Evolutionary conservation across 2,888 invertebrate species (phyloP), one percentile per base, ranked within the genome.

Genomic region (Thymelicus lineola): DNA sequence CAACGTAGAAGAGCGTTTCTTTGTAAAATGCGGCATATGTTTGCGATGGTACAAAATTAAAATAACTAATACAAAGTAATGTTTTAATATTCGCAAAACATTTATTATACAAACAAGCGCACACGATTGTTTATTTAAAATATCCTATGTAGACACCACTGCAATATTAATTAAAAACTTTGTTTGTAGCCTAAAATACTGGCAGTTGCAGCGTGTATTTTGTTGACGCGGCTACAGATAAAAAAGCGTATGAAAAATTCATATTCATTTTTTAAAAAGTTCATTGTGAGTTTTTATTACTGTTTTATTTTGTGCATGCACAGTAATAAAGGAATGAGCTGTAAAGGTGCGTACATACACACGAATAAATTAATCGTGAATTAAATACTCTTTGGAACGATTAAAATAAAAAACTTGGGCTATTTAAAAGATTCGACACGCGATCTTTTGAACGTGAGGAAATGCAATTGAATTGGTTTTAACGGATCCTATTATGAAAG

Each of bases 101-200:
- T 42, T 42, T 10, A 42, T 42, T 42, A 42, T 7, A 28, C 12
- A 5, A 14, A 28, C 55, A 55, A 55, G 15, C 57, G 35, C 35
- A 28, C 15, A 15, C 2, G 35, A 55, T 55, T 35, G 55, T 35
- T 55, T 55, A 55, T 55, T 55, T 55, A 46, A 58, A 66, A 66
- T 38, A 60, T 20, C 42, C 58, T 70, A 70, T 70, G 70, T 53
- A 59, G 28, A 63, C 63, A 64, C 57, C 63, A 69, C 58, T 59
- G 70, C 58, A 64, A 59, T 58, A 53, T 59, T 70, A 64, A 70
- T 70, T 70, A 70, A 70, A 70, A 70, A 64, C 57, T 64, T 66
- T 70, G 62, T 69, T 63, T 69, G 70, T 59, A 70, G 12, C 70
- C 70, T 70, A 70, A 70, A 69, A 69, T 69, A 70, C 70, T 70